Base-by-base conservation (phyloP, 2,113 vertebrate genomes). In the Macquaria australasica region DNA sequence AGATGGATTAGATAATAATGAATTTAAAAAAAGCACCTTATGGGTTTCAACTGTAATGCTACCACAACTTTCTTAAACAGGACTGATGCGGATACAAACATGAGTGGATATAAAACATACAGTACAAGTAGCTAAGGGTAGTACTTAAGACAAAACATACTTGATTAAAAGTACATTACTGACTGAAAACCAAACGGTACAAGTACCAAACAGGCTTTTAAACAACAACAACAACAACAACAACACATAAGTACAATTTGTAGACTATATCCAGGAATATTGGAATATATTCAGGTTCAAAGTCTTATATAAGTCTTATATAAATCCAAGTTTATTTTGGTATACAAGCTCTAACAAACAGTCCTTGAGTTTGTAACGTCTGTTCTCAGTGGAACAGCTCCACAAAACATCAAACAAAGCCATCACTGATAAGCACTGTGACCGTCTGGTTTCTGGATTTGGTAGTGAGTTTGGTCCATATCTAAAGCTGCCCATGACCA, bases 401-500 rank as follows among this genome's bases (percentile, higher is more conserved):
- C 37, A n/a, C 77, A 55, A 82, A 70, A 73, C 73, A 84, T 84
- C 73, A 77, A 55, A 84, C 21, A 18, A 79, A 85, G 74, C 50
- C 70, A 75, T 85, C 37, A 3, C 66, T 2, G 79, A 90, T 87
- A 76, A 87, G 67, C 11, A 5, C 45, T 63, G 12, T 20, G 25
- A 60, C 71, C 28, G 37, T 84, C 79, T 83, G 87, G 74, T 84
- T 64, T 83, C 71, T 84, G 80, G 50, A 48, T 83, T 72, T 76
- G 43, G 25, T 23, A 16, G 21, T 14, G 73, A 89, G 58, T 4
- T 34, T 28, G 73, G 43, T 77, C 51, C 70, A 25, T 78, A 73
- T 91, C 50, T 74, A 39, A 18, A 53, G 28, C n/a, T 71, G 18
- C n/a, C 75, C 23, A 69, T 73, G 60, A 73, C 51, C 64, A 69